Percentiles rank a stretch among this genome's conserved stretches.
Evolutionary conservation across 2,113 vertebrate species (phyloP).

Genomic region (Dendrocopos noguchii): DNA sequence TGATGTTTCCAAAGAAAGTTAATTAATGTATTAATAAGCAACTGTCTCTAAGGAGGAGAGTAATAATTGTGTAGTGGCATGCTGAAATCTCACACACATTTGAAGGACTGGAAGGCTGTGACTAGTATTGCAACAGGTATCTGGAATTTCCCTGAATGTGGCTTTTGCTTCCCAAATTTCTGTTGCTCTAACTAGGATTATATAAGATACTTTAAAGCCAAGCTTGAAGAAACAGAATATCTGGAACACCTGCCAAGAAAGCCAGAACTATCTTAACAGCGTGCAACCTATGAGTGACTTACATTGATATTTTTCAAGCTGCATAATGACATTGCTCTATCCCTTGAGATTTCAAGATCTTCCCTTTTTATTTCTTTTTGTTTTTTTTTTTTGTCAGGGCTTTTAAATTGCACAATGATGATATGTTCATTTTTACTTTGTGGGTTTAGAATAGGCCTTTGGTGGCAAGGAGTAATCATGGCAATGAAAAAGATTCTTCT

Average conservation of each 20-base stretch:
- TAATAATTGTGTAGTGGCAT: neutral
- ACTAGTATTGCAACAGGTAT: neutral
- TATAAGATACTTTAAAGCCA: neutral
- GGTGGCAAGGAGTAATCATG: neutral
- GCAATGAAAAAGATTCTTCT: neutral
- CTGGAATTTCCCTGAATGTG: neutral
- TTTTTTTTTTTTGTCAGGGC: neutral
- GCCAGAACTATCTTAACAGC: neutral
- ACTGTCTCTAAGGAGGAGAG: neutral
- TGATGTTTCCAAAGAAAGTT: neutral
- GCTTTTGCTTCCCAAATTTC: neutral
- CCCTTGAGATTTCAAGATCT: neutral
- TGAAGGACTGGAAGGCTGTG: neutral
- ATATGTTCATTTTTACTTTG: neutral
- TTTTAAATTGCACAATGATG: neutral
- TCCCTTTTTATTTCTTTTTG: neutral
- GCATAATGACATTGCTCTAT: neutral
- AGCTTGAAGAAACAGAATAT: neutral
- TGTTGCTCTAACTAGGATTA: neutral
- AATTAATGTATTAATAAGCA: neutral
- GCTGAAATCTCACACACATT: neutral
- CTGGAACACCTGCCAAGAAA: neutral
- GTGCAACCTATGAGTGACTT: neutral
- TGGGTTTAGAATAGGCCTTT: neutral
- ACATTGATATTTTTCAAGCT: neutral